Evolutionary conservation across 2,113 vertebrate species (phyloP).

Genomic region (Macrotis lagotis): DNA sequence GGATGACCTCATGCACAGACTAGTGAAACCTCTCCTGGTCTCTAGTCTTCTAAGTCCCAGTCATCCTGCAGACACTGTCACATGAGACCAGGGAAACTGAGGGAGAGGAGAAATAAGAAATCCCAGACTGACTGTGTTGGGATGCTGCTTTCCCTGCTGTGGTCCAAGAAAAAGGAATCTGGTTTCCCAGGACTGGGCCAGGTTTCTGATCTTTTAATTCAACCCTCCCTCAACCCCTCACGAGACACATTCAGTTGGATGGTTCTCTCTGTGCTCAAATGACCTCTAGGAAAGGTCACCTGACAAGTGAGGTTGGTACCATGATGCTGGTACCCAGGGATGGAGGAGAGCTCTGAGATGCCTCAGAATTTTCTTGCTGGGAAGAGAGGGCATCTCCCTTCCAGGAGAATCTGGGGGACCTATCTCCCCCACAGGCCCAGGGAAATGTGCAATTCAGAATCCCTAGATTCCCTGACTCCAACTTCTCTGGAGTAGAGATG

Average conservation of each 20-base stretch:
- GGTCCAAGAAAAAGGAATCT: background rate
- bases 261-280: background rate
- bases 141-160: background rate
- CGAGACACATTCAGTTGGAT: constrained; percentile 13
- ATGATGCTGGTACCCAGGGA: constrained; percentile 33
- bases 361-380: background rate
- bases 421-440: background rate
- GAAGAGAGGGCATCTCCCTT: background rate
- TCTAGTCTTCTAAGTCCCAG: too few species aligned
- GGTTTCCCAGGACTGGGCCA: too few species aligned
- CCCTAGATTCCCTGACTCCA: background rate
- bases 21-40: too few species aligned
- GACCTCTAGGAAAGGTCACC: constrained; percentile 7
- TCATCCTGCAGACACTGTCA: too few species aligned
- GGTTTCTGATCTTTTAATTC: fast-evolving
- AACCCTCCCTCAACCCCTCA: too few species aligned
- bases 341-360: background rate
- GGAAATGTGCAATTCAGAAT: constrained; percentile 27
- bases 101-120: background rate
- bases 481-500: fast-evolving
- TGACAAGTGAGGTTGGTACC: constrained; percentile 48
- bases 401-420: constrained; percentile 31
- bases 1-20: too few species aligned
- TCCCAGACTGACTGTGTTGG: too few species aligned
- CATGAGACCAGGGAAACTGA: background rate